These are phyloP conservation scores for Hydropsyche tenuis DNA, from an alignment of 1,140 invertebrate genomes.

Conservation along the genomic window DNA sequence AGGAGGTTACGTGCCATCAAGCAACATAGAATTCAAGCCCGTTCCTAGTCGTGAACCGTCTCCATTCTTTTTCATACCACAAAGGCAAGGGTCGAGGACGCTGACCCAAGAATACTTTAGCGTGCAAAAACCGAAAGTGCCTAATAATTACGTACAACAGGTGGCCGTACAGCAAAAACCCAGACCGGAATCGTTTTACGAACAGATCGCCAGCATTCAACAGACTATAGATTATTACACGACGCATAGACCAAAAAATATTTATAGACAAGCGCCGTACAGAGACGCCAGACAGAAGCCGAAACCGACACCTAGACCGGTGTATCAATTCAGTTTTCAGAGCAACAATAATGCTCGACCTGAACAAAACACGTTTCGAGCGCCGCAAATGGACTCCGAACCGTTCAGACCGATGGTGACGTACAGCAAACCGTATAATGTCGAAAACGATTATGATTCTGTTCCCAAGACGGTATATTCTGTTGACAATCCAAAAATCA, in stretches of 20 bases:
- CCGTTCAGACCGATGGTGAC: conserved; percentile 69
- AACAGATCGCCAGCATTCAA: conserved; percentile 63
- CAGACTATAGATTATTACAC: conserved; percentile 63
- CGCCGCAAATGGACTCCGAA: conserved; percentile 64
- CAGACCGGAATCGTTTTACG: conserved; percentile 59
- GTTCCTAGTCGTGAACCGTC: conserved; percentile 56
- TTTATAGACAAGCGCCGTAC: conserved; percentile 53
- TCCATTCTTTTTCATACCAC: conserved; percentile 58
- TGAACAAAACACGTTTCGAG: conserved; percentile 58
- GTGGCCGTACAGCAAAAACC: conserved; percentile 43
- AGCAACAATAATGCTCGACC: conserved; percentile 53
- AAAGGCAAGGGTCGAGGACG: conserved; percentile 61
- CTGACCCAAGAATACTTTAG: conserved; percentile 62
- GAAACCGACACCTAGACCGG: conserved; percentile 55
- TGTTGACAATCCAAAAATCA: conserved; percentile 56
- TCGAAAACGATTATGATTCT: conserved; percentile 61
- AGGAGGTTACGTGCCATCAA: conserved; percentile 54
- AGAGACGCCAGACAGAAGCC: conserved; percentile 61
- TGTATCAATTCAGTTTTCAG: conserved; percentile 61
- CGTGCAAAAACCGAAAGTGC: conserved; percentile 58
- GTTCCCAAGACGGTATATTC: conserved; percentile 29
- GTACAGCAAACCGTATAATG: conserved; percentile 67
- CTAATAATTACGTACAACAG: conserved; percentile 50
- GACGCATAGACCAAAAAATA: conserved; percentile 61
- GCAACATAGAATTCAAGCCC: conserved; percentile 58